These are phyloP conservation scores for Bombus terrestris DNA, from an alignment of 1,140 invertebrate species.

Conservation along the genomic window DNA sequence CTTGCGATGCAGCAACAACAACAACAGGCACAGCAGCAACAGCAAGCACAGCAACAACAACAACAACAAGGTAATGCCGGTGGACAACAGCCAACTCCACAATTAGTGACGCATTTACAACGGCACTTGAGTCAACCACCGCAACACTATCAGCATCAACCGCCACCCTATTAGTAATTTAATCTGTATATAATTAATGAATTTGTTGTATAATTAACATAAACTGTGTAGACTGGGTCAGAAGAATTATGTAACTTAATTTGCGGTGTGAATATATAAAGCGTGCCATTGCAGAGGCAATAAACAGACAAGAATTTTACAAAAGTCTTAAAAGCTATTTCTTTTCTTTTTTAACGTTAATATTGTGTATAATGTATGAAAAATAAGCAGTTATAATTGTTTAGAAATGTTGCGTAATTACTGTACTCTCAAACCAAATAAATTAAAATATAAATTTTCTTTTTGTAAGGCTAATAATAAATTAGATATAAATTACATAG, in stretches of 20 bases:
- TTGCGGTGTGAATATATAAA: slow-evolving; percentile 31
- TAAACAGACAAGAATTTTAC: slow-evolving; percentile 2
- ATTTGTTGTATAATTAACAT: slow-evolving; percentile 33
- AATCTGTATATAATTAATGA: slow-evolving; percentile 69
- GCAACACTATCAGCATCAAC: slow-evolving; percentile 82
- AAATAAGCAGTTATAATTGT: not conserved
- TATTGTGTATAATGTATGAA: not conserved
- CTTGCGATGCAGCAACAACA: slow-evolving; percentile 83
- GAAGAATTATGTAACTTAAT: slow-evolving; percentile 24
- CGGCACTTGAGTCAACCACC: slow-evolving; percentile 82
- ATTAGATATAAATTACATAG: not conserved
- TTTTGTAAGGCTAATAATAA: not conserved
- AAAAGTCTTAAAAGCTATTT: not conserved
- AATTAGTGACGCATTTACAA: slow-evolving; percentile 85
- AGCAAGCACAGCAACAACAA: slow-evolving; percentile 82
- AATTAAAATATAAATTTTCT: not conserved
- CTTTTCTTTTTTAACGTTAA: not conserved
- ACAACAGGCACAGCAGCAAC: slow-evolving; percentile 77
- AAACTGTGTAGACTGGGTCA: slow-evolving; percentile 6
- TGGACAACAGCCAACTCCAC: slow-evolving; percentile 84
- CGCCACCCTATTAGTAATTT: slow-evolving; percentile 81
- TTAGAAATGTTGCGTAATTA: not conserved
- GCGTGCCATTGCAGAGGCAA: slow-evolving; percentile 45
- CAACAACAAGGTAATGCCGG: slow-evolving; percentile 81
- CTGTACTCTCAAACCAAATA: not conserved